phyloP scores from a whole-genome alignment of 2,888 invertebrate species.

The Drosophila anceps region DNA sequence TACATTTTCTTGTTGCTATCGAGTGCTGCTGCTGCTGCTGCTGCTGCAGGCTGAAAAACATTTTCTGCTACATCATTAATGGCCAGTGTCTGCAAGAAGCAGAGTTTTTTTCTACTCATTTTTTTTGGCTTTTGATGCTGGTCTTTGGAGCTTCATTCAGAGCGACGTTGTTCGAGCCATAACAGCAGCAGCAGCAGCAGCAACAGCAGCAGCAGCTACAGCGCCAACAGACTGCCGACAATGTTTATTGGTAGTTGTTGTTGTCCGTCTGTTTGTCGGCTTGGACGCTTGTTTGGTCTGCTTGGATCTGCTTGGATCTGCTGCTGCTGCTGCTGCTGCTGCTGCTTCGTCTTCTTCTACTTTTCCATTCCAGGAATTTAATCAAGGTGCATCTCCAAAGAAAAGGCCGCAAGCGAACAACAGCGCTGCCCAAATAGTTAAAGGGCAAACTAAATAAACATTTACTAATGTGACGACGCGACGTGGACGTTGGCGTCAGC shows the following conservation, averaged over 20 bases:
- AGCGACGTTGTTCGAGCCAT: slow-evolving; percentile 18
- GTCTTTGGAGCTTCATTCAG: slow-evolving; percentile 19
- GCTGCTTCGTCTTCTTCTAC: neutral
- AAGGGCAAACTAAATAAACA: slow-evolving; percentile 74
- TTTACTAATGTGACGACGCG: slow-evolving; percentile 59
- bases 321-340: neutral
- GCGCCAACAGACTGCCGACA: slow-evolving; percentile 39
- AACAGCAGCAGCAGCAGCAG: slow-evolving; percentile 18
- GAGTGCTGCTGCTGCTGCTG: slow-evolving; percentile 9
- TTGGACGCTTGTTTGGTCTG: slow-evolving; percentile 27
- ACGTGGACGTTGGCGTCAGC: slow-evolving; percentile 20
- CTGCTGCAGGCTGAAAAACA: slow-evolving; percentile 36
- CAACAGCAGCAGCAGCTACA: slow-evolving; percentile 8
- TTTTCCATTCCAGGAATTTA: slow-evolving; percentile 71
- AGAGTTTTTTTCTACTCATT: neutral
- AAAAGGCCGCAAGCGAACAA: slow-evolving; percentile 43
- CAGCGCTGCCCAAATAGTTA: slow-evolving; percentile 66
- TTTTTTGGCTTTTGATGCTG: slow-evolving; percentile 10
- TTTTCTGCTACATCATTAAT: slow-evolving; percentile 55
- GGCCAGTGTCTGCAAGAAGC: slow-evolving; percentile 22
- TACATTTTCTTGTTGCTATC: slow-evolving; percentile 18
- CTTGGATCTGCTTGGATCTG: slow-evolving; percentile 14
- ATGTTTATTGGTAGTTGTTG: slow-evolving; percentile 40
- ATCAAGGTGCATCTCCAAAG: slow-evolving; percentile 70
- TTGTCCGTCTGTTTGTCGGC: slow-evolving; percentile 16